Percentiles rank a stretch among this genome's conserved stretches.
phyloP scores from a whole-genome alignment of 2,888 invertebrate genomes.

The Nephrotoma guestfalica region DNA sequence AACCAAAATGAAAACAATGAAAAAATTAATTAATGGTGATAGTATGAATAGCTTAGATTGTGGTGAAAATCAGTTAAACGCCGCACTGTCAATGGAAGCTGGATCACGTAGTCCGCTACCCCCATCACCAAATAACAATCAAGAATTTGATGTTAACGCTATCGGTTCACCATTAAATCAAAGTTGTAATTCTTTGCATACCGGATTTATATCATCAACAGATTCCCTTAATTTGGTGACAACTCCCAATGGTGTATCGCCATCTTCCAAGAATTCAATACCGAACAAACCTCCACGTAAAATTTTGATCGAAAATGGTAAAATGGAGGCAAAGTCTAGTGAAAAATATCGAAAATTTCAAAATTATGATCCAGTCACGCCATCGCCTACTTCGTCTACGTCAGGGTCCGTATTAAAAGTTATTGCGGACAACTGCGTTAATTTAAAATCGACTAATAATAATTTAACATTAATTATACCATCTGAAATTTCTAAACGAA shows the following conservation, averaged over 20 bases:
- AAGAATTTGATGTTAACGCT: conserved; percentile 21
- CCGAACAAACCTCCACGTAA: conserved; percentile 32
- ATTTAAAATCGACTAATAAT: background rate
- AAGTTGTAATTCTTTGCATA: conserved; percentile 21
- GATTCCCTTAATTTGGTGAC: conserved; percentile 22
- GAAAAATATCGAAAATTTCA: conserved; percentile 28
- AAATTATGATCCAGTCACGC: conserved; percentile 30
- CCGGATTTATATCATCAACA: conserved; percentile 27
- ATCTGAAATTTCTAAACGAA: background rate
- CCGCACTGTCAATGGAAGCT: conserved; percentile 62
- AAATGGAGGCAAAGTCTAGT: background rate
- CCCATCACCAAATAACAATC: conserved; percentile 37
- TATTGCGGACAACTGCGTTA: background rate
- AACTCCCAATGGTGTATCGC: background rate
- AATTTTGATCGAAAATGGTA: conserved; percentile 14
- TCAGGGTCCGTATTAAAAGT: background rate
- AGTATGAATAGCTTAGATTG: conserved; percentile 48
- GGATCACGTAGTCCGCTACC: conserved; percentile 70
- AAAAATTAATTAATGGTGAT: conserved; percentile 61
- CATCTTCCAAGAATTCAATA: conserved; percentile 14
- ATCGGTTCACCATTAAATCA: conserved; percentile 17
- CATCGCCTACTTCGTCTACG: conserved; percentile 10
- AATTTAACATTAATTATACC: background rate
- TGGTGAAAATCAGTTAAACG: conserved; percentile 60
- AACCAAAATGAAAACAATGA: conserved; percentile 77